Evolutionary conservation across 2,797 vertebrate genomes (phyloP).

Genomic region (Artibeus jamaicensis): DNA sequence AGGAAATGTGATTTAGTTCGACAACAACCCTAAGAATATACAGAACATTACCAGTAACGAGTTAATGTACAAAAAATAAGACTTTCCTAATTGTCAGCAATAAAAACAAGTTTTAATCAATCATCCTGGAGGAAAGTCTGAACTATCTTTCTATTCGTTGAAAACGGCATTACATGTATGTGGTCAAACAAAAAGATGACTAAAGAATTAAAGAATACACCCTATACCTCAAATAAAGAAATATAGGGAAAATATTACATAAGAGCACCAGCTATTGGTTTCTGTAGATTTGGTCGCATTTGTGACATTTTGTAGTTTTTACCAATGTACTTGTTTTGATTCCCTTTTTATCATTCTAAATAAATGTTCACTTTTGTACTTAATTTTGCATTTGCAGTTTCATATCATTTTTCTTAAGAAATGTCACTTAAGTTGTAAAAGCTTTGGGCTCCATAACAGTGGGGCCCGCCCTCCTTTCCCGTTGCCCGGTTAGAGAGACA

Average conservation of each 20-base stretch:
- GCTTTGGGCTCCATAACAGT: background rate
- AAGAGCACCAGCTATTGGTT: background rate
- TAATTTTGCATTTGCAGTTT: constrained; percentile 1
- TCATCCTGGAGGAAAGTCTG: background rate
- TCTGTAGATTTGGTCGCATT: background rate
- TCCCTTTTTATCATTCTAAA: background rate
- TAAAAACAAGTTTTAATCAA: background rate
- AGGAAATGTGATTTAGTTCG: background rate
- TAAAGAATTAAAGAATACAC: background rate
- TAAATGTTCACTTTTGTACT: background rate
- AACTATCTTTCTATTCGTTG: background rate
- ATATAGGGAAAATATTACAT: background rate
- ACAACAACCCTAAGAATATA: background rate
- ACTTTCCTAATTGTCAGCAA: background rate
- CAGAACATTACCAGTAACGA: background rate
- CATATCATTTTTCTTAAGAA: constrained; percentile 12
- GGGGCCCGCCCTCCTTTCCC: background rate
- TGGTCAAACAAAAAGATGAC: background rate
- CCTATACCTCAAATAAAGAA: background rate
- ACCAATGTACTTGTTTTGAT: background rate
- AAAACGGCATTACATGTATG: background rate
- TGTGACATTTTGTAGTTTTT: background rate
- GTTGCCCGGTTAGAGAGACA: background rate
- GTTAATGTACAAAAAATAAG: background rate
- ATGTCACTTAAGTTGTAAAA: background rate